Conservation (phyloP, 2,113 vertebrate species). For the Cinclus mexicanus region DNA sequence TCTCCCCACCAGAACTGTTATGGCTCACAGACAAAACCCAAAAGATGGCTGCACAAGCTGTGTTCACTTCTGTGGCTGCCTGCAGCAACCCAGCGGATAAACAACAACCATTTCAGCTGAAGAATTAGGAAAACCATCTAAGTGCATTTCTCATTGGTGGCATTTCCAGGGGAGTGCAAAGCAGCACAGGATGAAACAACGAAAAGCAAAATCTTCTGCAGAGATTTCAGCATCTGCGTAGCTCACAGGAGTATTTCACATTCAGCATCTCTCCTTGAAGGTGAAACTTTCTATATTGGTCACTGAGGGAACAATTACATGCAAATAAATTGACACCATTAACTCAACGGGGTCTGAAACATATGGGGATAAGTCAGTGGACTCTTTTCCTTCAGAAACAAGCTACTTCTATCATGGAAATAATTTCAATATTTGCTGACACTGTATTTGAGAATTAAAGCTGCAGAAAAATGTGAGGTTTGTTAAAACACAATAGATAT, state of each 20-base stretch:
- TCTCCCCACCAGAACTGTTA: neutral
- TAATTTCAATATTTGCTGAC: slow-evolving; percentile 29
- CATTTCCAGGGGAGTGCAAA: neutral
- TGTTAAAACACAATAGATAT: slow-evolving; percentile 56
- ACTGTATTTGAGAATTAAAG: slow-evolving; percentile 53
- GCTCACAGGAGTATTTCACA: neutral
- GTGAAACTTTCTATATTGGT: neutral
- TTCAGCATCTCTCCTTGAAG: neutral
- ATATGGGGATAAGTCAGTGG: neutral
- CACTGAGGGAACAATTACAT: slow-evolving; percentile 4
- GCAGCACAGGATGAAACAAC: neutral
- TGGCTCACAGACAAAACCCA: neutral
- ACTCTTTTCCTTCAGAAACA: slow-evolving; percentile 19
- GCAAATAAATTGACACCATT: slow-evolving; percentile 9
- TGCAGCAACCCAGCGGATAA: neutral
- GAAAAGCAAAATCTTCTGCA: slow-evolving; percentile 7
- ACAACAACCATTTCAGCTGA: neutral
- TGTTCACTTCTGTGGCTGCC: neutral
- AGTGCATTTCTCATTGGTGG: neutral
- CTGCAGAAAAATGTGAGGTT: slow-evolving; percentile 49
- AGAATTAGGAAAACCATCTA: neutral
- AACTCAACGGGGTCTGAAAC: neutral
- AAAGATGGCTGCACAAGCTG: slow-evolving; percentile 16
- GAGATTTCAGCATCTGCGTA: neutral
- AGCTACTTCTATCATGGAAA: neutral